Conservation (phyloP, 2,797 vertebrate species). For the Pristis pectinata region DNA sequence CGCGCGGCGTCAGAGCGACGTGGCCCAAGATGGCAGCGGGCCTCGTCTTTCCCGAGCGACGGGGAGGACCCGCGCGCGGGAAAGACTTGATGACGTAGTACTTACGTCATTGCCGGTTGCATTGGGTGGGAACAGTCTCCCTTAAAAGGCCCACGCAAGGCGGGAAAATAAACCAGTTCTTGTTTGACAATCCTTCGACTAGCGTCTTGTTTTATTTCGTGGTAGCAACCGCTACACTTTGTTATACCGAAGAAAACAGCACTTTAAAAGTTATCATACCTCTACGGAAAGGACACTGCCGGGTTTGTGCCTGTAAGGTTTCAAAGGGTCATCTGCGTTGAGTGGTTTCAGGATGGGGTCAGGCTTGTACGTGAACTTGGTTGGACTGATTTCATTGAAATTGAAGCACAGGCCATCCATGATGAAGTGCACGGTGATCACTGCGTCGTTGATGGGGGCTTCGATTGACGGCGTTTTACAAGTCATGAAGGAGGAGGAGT, state of each 20-base stretch:
- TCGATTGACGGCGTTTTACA: slow-evolving; percentile 79
- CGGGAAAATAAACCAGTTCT: too few species aligned
- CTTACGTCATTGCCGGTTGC: too few species aligned
- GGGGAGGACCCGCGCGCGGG: too few species aligned
- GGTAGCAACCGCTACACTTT: too few species aligned
- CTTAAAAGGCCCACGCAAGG: too few species aligned
- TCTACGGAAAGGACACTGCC: slow-evolving; percentile 94
- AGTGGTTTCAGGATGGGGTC: slow-evolving; percentile 73
- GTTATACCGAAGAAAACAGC: background rate
- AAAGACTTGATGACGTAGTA: too few species aligned
- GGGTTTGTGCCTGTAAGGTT: slow-evolving; percentile 86
- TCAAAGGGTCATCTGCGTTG: slow-evolving; percentile 72
- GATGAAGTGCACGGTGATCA: slow-evolving; percentile 76
- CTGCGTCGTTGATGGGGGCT: slow-evolving; percentile 51
- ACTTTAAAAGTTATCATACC: slow-evolving; percentile 55
- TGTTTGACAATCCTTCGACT: too few species aligned
- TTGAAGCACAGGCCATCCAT: slow-evolving; percentile 84
- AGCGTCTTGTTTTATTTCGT: too few species aligned
- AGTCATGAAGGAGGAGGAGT: slow-evolving; percentile 75
- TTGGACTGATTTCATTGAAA: slow-evolving; percentile 67
- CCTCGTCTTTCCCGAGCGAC: too few species aligned
- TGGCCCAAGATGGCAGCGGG: too few species aligned
- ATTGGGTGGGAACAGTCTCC: too few species aligned
- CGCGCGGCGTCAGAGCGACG: too few species aligned
- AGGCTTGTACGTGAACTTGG: slow-evolving; percentile 75